Evolutionary conservation across 2,113 vertebrate genomes (phyloP), one percentile per base, ranked within the genome.

Genomic region (Neolamprologus cancellatus): DNA sequence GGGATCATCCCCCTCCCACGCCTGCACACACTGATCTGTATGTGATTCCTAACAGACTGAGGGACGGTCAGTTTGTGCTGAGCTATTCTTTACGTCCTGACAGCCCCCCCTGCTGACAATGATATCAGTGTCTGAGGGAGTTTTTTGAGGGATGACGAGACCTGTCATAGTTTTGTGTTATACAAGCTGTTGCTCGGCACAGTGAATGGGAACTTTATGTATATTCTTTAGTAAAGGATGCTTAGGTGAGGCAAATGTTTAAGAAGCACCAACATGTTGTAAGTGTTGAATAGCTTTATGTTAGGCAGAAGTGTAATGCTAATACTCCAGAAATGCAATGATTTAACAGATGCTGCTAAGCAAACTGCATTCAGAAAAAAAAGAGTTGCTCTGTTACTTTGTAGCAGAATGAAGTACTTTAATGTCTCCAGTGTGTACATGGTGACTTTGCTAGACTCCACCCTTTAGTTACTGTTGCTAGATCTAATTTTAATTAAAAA

Each of bases 331-430:
- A 71, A 64, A 80, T 61, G 78, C 81, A 36, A 34, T 30, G 23
- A 84, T 91, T 66, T 84, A 87, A 90, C 78, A 53, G 54, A 83
- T 80, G 92, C 93, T 93, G 83, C 88, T 83, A 25, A 79, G 66
- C 86, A 30, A 78, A 54, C 46, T 48, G 55, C 81, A 85, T 83
- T 87, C 86, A 78, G 81, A 87, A 18, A 2, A 3, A 74, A 74
- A 23, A 80, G 81, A 71, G 79, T 88, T 87, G 78, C 36, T 34
- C 7, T 55, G 11, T 82, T 52, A 79, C 71, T 64, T 54, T 80
- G 69, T 48, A 48, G 10, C 20, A 48, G 15, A 71, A 20, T 50
- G 7, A 53, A n/a, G 25, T 79, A 41, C 55, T 81, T 52, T 54
- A 28, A 53, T 79, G 53, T 50, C 66, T 57, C 17, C 17, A 17